A percentile compares a stretch with the other conserved stretches of the same genome.
Evolutionary conservation across 2,888 invertebrate genomes (phyloP).

Genomic region (Acanthosepion pharaonis): DNA sequence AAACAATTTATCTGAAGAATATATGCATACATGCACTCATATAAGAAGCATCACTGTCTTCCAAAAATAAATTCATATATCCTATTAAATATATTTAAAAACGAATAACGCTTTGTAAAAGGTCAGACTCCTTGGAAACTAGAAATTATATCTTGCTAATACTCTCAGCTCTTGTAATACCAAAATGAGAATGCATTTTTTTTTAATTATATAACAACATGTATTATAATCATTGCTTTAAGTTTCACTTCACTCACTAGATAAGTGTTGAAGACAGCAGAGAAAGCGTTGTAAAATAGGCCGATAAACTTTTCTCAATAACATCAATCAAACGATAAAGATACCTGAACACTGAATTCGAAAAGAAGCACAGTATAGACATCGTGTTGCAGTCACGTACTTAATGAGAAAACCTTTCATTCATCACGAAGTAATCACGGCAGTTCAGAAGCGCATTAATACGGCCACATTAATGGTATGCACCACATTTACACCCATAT

Average conservation of each 20-base stretch:
- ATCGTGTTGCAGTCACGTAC: neutral
- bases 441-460: neutral
- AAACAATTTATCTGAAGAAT: no score
- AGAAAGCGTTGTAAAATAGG: neutral
- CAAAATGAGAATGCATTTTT: neutral
- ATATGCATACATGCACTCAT: no score
- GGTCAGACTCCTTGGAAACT: neutral
- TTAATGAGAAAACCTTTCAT: neutral
- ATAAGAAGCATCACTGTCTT: no score
- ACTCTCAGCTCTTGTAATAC: neutral
- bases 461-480: neutral
- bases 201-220: neutral
- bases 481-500: neutral
- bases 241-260: neutral
- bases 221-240: neutral
- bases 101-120: no score
- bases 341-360: neutral
- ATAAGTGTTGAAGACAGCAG: neutral
- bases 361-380: neutral
- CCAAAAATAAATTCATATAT: no score
- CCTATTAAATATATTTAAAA: no score
- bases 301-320: neutral
- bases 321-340: neutral
- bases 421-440: neutral
- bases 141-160: neutral